Evolutionary conservation across 2,888 invertebrate genomes (phyloP).

Genomic region (Drosophila tripunctata): DNA sequence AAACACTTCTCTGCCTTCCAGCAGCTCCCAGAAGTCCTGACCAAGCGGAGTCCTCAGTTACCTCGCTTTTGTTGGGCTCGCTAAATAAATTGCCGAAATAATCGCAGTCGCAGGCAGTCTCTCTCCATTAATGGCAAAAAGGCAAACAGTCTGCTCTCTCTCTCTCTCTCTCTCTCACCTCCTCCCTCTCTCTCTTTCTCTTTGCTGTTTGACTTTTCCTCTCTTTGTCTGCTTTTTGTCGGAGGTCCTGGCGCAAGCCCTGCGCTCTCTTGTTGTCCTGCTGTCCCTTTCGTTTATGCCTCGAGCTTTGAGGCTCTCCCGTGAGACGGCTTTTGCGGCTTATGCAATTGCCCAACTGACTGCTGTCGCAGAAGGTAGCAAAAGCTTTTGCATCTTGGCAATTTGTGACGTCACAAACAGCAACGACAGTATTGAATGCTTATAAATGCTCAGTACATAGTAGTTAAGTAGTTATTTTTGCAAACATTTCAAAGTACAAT

Average conservation of each 20-base stretch:
- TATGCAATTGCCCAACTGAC: background rate
- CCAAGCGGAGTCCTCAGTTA: background rate
- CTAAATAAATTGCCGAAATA: slow-evolving; percentile 57
- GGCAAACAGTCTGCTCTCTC: slow-evolving; percentile 17
- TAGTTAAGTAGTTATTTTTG: too few species aligned
- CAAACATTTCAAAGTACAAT: too few species aligned
- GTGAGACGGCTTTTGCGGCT: background rate
- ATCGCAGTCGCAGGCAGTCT: slow-evolving; percentile 22
- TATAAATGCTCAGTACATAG: too few species aligned
- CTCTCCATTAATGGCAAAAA: slow-evolving; percentile 14
- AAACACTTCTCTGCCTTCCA: background rate
- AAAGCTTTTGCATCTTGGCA: background rate
- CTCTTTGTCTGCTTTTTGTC: slow-evolving; percentile 20
- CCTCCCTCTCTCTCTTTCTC: background rate
- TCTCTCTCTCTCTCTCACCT: background rate
- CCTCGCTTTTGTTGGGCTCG: slow-evolving; percentile 28
- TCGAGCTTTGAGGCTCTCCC: slow-evolving; percentile 1
- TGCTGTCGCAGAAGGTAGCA: slow-evolving; percentile 21
- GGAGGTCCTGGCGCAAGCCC: slow-evolving; percentile 54
- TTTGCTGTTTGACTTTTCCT: slow-evolving; percentile 36
- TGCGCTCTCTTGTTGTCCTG: slow-evolving; percentile 3
- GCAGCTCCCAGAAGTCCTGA: background rate
- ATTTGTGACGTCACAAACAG: slow-evolving; percentile 40
- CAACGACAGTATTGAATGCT: too few species aligned
- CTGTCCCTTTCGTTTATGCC: background rate